Evolutionary conservation across 53 echinoderm and acorn worm genomes (phyloP).

Genomic region (Holothuria leucospilota): DNA sequence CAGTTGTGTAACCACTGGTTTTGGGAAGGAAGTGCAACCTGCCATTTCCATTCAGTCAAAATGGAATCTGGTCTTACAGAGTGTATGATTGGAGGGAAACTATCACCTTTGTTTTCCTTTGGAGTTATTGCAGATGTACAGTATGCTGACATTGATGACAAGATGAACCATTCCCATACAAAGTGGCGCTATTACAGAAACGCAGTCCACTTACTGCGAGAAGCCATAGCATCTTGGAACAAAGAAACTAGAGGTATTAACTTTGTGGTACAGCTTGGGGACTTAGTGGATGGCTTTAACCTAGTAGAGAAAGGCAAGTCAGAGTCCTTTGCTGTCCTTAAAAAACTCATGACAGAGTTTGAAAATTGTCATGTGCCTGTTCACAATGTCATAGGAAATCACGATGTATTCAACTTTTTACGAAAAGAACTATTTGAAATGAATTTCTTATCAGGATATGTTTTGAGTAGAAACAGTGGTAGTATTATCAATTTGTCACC

Average conservation of each 20-base stretch:
- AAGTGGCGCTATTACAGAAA: constrained; percentile 78
- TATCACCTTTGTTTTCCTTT: constrained; percentile 69
- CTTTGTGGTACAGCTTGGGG: constrained; percentile 83
- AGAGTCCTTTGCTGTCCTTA: constrained; percentile 43
- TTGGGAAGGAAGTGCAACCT: too few species aligned
- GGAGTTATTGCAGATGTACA: constrained; percentile 91
- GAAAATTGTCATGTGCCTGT: constrained; percentile 57
- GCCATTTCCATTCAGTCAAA: too few species aligned
- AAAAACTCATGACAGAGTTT: constrained; percentile 58
- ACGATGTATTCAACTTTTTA: constrained; percentile 89
- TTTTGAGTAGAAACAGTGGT: not conserved
- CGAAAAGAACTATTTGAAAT: constrained; percentile 69
- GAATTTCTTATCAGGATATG: constrained; percentile 58
- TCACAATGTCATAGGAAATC: constrained; percentile 85
- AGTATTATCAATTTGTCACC: not conserved
- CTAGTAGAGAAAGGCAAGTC: constrained; percentile 55
- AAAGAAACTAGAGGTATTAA: constrained; percentile 8
- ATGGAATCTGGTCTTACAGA: too few species aligned
- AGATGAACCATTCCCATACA: constrained; percentile 61
- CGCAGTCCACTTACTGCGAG: constrained; percentile 54
- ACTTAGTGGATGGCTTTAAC: constrained; percentile 88
- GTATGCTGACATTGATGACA: constrained; percentile 80
- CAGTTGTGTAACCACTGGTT: too few species aligned
- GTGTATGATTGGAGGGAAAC: too few species aligned
- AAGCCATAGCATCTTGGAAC: constrained; percentile 78